phyloP scores from a whole-genome alignment of 1,140 invertebrate genomes.

The Pseudachorutes palmiensis region DNA sequence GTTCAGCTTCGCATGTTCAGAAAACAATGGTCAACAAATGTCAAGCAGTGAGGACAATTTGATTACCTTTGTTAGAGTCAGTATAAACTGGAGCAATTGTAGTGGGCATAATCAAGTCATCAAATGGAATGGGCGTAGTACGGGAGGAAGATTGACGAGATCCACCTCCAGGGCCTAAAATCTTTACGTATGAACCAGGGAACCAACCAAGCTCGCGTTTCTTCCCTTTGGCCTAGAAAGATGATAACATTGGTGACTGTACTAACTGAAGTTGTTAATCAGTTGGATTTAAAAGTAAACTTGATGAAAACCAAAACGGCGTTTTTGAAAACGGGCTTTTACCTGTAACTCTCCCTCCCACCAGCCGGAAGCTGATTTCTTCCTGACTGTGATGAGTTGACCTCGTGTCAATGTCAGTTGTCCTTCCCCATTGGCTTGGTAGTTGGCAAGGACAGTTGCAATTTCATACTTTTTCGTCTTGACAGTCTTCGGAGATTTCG shows the following conservation, averaged over 20 bases:
- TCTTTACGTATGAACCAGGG: conserved; percentile 92
- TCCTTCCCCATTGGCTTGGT: conserved; percentile 77
- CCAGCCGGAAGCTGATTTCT: conserved; percentile 94
- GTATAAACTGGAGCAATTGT: conserved; percentile 31
- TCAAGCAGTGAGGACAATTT: background rate
- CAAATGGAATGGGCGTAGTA: conserved; percentile 37
- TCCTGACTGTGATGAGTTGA: conserved; percentile 91
- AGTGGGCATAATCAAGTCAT: conserved; percentile 32
- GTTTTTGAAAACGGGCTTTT: conserved; percentile 12
- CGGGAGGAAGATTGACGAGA: conserved; percentile 40
- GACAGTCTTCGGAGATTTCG: conserved; percentile 33
- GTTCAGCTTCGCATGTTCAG: conserved; percentile 55
- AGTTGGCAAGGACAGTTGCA: conserved; percentile 77
- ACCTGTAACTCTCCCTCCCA: conserved; percentile 98
- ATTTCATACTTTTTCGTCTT: conserved; percentile 73
- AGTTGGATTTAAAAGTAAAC: no score
- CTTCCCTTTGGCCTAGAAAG: conserved; percentile 71
- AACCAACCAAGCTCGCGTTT: conserved; percentile 95
- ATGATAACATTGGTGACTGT: conserved; percentile 15
- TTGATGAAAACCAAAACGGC: no score
- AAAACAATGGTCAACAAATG: background rate
- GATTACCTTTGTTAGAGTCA: conserved; percentile 25
- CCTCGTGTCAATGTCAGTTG: conserved; percentile 82
- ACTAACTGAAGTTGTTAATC: conserved; percentile 6
- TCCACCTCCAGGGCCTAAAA: conserved; percentile 46